These are phyloP conservation scores for Chaetops frenatus DNA, from an alignment of 2,113 vertebrate genomes.

Conservation along the genomic window DNA sequence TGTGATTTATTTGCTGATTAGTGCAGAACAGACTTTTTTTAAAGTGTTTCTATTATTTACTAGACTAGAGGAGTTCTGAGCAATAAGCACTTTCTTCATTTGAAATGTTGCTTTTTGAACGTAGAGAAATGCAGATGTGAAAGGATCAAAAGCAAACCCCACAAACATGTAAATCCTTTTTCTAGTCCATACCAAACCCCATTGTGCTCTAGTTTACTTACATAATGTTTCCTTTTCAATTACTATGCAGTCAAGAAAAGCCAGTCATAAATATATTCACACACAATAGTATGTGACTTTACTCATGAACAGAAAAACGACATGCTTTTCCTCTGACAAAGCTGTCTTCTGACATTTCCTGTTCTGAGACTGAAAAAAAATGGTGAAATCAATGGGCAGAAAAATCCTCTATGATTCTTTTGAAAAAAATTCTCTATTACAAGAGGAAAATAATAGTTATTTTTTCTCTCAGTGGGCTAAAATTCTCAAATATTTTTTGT, in stretches of 20 bases:
- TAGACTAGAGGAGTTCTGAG: not conserved
- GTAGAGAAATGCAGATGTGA: not conserved
- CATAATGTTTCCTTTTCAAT: not conserved
- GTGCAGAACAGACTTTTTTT: rapidly evolving
- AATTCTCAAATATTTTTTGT: not conserved
- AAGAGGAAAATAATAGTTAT: not conserved
- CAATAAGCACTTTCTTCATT: not conserved
- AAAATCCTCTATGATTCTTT: not conserved
- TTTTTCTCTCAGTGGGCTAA: not conserved
- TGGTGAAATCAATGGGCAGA: not conserved
- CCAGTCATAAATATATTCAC: not conserved
- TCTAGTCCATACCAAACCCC: not conserved
- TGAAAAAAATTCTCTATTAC: not conserved
- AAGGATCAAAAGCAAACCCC: not conserved
- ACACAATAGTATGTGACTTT: not conserved
- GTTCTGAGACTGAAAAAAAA: not conserved
- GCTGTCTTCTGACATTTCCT: not conserved
- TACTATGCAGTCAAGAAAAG: not conserved
- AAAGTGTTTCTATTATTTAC: not conserved
- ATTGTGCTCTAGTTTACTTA: not conserved
- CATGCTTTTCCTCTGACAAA: not conserved
- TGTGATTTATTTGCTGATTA: not conserved
- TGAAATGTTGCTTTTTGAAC: not conserved
- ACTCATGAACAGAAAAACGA: not conserved
- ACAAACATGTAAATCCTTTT: not conserved